Base-by-base conservation (phyloP, 2,797 vertebrate genomes). In the Micromesistius poutassou region DNA sequence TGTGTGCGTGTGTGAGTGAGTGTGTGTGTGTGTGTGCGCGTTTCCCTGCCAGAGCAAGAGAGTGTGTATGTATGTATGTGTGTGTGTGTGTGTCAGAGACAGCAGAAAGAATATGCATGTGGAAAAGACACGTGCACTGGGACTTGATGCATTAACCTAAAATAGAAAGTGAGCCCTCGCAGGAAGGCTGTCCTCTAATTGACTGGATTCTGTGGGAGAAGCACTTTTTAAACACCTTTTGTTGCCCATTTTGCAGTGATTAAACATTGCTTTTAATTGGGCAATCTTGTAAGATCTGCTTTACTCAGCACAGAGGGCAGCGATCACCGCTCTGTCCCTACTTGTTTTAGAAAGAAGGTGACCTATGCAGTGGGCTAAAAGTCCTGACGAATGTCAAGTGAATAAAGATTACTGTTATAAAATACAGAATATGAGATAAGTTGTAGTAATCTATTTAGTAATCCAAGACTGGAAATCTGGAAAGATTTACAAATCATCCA, bases 141-240 rank as follows among this genome's bases (percentile, higher is more conserved):
- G 84, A 87, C 79, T 75, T 30, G 79, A 87, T 85, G 84, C 86
- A 88, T 89, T 87, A 90, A 86, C 84, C 88, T 85, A 88, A 91
- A 92, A 90, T 88, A 90, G 88, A 88, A 89, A 76, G 82, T 71
- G 30, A 77, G 83, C 85, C 83, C 81, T 91, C 86, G 77, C 82
- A 83, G 85, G 87, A 90, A 90, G 89, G 83, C 86, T 90, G 87
- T 89, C 77, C 81, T 90, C 87, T 91, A 91, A 91, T 91, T 90
- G 89, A 90, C 85, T 89, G 75, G 77, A 87, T 90, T 90, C 82
- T 91, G 87, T 87, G 84, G 73, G 89, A 90, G 83, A 88, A 90
- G 89, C 91, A 89, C 86, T 92, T 92, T 91, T 89, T 85, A 87
- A 91, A 87, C 87, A 90, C 88, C 86, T 88, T 88, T 90, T 90